Percentiles rank a stretch among this genome's conserved stretches.
phyloP scores from a whole-genome alignment of 2,797 vertebrate species.

The Malurus leucopterus region DNA sequence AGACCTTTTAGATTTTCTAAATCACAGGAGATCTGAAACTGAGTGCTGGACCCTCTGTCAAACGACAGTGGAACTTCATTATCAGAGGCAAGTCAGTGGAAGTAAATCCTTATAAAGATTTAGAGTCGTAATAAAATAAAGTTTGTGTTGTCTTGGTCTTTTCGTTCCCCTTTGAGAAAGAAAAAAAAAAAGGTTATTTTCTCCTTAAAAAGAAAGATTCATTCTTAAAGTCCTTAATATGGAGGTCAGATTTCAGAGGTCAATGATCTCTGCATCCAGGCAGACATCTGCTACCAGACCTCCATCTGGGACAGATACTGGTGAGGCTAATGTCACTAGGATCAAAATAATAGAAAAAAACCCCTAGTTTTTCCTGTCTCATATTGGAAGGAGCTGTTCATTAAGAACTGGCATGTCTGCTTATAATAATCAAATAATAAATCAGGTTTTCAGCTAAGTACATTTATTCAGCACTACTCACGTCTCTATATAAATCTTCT shows the following conservation, averaged over 20 bases:
- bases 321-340: not conserved
- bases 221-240: not conserved
- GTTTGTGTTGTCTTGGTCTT: rapidly evolving
- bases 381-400: not conserved
- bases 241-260: slow-evolving; percentile 19
- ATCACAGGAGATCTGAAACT: not conserved
- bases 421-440: not conserved
- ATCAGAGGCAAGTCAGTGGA: not conserved
- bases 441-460: not conserved
- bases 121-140: not conserved
- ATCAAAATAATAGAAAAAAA: not conserved
- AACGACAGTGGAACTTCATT: not conserved
- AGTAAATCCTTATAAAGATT: not conserved
- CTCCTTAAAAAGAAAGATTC: not conserved
- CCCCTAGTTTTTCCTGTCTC: not conserved
- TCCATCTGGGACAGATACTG: slow-evolving; percentile 36
- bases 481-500: not conserved
- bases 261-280: not conserved
- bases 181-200: not conserved
- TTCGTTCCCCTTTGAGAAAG: not conserved
- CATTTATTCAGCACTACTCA: not conserved
- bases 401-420: not conserved
- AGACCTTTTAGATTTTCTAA: not conserved
- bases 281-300: slow-evolving; percentile 51
- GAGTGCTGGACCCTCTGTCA: not conserved